A percentile compares a stretch with the other conserved stretches of the same genome.
Conservation (phyloP, 1,140 invertebrate species). For the Bradysia coprophila region DNA sequence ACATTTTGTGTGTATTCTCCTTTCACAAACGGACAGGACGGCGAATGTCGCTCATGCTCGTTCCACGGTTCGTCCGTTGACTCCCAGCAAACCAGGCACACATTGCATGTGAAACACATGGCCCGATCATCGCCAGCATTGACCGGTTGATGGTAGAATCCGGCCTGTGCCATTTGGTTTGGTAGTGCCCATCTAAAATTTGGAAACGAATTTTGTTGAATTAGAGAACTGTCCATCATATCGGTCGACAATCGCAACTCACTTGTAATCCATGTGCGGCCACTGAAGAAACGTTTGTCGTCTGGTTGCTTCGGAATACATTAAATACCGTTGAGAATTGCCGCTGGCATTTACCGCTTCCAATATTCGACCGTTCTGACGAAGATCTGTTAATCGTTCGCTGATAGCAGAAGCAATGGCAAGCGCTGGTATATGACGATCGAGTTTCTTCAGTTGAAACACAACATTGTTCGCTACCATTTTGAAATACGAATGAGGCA, state of each 20-base stretch:
- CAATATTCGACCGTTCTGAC: constrained; percentile 27
- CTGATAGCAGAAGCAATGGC: constrained; percentile 75
- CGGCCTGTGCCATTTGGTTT: constrained; percentile 88
- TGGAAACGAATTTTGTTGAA: too few relatives aligned
- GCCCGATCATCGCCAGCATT: constrained; percentile 75
- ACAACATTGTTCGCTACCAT: constrained; percentile 59
- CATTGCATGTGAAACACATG: constrained; percentile 88
- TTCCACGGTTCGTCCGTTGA: constrained; percentile 92
- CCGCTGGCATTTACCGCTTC: constrained; percentile 20
- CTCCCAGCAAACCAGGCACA: constrained; percentile 89
- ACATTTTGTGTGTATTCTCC: constrained; percentile 92
- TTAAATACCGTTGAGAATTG: constrained; percentile 36
- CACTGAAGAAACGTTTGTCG: constrained; percentile 79
- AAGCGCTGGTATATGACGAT: constrained; percentile 62
- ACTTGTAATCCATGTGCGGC: constrained; percentile 96
- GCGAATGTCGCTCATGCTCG: constrained; percentile 85
- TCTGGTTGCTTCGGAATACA: constrained; percentile 82
- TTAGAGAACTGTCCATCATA: too few relatives aligned
- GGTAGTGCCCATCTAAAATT: constrained; percentile 73
- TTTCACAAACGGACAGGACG: constrained; percentile 79
- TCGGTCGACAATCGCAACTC: constrained; percentile 25
- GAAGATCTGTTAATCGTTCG: constrained; percentile 63
- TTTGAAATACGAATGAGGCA: constrained; percentile 58
- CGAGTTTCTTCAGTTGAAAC: constrained; percentile 61
- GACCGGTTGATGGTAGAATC: constrained; percentile 87